Base-by-base conservation (phyloP, 1,140 invertebrate genomes). In the Drosophila sproati region DNA sequence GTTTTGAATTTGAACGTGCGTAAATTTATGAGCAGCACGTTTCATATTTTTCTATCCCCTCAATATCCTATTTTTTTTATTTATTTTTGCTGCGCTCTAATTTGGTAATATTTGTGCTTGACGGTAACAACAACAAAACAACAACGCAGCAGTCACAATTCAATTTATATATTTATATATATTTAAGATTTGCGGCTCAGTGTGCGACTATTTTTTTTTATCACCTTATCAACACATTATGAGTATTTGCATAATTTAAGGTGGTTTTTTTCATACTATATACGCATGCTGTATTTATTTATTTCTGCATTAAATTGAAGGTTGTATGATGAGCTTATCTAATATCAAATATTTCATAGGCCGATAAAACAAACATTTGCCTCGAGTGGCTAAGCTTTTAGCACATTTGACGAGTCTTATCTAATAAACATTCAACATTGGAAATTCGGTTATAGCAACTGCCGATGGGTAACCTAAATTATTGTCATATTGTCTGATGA, bases 201-300 rank as follows among this genome's bases (percentile, higher is more conserved):
- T 63, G 48, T 62, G 52, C 41, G 37, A 2, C n/a, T 73, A 67
- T 68, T 69, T 54, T 78, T 83, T 72, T 48, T 78, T 83, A 71
- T 74, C 78, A 87, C 76, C 79, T 87, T 88, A 82, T 87, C 79
- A 77, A 69, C 70, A 50, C 55, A 73, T 71, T 73, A 51, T 6
- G 12, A 59, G 35, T 41, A 86, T 86, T 86, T 86, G 70, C 82
- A 72, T 80, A 73, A 67, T 78, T 78, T 85, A 35, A 37, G 34
- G 37, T 20, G 20, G 8, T 47, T 0, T 55, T 61, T 67, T 34
- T 69, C 12, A 35, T 43, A 51, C 52, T 31, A 52, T 63, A 29
- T 7, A 29, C 20, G 20, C 20, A 2, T 20, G 20, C 20, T 54
- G 35, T 4, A 32, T n/a, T 8, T 45, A 5, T 31, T 54, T 37